Base-by-base conservation (phyloP, 2,888 invertebrate genomes). In the Watsonalla binaria region DNA sequence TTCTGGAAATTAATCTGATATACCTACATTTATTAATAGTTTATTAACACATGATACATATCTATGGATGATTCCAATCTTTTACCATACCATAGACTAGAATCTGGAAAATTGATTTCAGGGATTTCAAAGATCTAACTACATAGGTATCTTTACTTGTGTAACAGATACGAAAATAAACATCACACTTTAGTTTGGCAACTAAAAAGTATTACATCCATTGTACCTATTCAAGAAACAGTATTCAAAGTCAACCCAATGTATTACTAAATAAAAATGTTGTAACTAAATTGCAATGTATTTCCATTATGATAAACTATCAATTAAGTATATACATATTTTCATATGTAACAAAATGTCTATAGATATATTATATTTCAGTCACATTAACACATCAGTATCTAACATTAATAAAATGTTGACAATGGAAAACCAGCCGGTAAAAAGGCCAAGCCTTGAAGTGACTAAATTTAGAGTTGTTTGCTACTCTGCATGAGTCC, bases 221-320 rank as follows among this genome's bases (percentile, higher is more conserved):
- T 24, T 4, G 4, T 24, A 24, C 24, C 24, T 24, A 24, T 24
- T 1, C 24, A 24, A 24, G 24, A 24, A 24, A 24, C 24, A 5
- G 9, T 11, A 42, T 42, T 42, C 11, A 11, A 48, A 8, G 35
- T 48, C 37, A 49, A 37, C 14, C 49, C n/a, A 42, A 24, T 24
- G 9, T 9, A 37, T 57, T 61, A 62, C 5, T 56, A 58, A 63
- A 65, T 57, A 59, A 63, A 63, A 47, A 52, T 55, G 46, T 49
- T 37, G 50, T 62, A 49, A 58, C 58, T 63, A 65, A 60, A 56
- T 62, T 63, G 63, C 53, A 66, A 65, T 59, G 60, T 66, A 63
- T 65, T 61, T 62, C 55, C 58, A 50, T 60, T 57, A 62, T 61
- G 55, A 63, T 57, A 24, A 24, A 24, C 24, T 24, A 65, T 59